Conservation (phyloP, 1,140 invertebrate genomes). For the Pseudomyrmex sp. region DNA sequence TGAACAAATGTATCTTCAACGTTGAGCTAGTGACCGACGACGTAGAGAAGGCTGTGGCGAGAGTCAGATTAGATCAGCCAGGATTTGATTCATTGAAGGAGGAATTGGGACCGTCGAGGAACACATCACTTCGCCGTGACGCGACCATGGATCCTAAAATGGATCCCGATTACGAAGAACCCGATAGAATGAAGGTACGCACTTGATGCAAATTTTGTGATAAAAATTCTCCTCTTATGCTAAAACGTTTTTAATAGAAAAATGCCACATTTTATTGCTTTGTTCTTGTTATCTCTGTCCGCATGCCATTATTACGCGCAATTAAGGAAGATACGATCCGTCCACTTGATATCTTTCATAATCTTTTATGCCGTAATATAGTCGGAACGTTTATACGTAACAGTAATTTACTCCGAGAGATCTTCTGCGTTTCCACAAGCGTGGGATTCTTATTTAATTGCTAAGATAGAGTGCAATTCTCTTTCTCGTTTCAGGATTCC, state of each 20-base stretch:
- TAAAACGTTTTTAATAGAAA: slow-evolving; percentile 9
- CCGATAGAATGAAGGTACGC: slow-evolving; percentile 82
- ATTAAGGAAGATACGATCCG: slow-evolving; percentile 36
- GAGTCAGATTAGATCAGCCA: slow-evolving; percentile 91
- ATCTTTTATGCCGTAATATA: slow-evolving; percentile 39
- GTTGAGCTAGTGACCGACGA: slow-evolving; percentile 93
- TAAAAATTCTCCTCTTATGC: neutral
- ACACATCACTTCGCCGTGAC: slow-evolving; percentile 87
- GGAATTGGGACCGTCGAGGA: slow-evolving; percentile 89
- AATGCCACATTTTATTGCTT: neutral
- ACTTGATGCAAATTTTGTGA: neutral
- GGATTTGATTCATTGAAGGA: slow-evolving; percentile 91
- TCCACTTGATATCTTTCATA: neutral
- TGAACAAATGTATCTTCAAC: slow-evolving; percentile 95
- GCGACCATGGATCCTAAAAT: slow-evolving; percentile 88
- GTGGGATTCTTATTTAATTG: slow-evolving; percentile 39
- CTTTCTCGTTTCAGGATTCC: slow-evolving; percentile 85
- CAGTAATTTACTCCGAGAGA: slow-evolving; percentile 42
- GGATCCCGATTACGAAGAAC: slow-evolving; percentile 89
- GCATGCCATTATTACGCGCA: slow-evolving; percentile 2
- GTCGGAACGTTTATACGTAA: slow-evolving; percentile 27
- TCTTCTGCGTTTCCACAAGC: neutral
- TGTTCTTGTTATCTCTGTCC: neutral
- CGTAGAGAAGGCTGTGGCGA: slow-evolving; percentile 91
- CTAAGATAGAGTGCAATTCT: slow-evolving; percentile 28